Conservation (phyloP, 2,113 vertebrate species). For the Cololabis saira region DNA sequence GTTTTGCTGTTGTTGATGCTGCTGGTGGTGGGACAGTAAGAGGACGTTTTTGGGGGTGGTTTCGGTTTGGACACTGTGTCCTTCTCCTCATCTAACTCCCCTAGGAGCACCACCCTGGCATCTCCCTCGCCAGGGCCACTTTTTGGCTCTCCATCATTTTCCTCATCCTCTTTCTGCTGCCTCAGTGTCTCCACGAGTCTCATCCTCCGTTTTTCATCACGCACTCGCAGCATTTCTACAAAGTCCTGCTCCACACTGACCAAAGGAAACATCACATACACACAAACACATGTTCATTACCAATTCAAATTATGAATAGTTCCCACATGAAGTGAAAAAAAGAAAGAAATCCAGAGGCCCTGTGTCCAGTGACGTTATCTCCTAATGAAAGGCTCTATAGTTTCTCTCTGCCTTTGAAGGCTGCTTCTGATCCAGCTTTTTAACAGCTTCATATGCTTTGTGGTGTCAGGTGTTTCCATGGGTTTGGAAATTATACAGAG, state of each 20-base stretch:
- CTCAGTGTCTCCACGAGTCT: conserved; percentile 73
- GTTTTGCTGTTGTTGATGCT: not conserved
- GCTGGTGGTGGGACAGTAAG: not conserved
- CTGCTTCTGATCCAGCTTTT: conserved; percentile 29
- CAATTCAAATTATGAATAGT: conserved; percentile 6
- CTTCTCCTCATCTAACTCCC: conserved; percentile 50
- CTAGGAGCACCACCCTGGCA: conserved; percentile 55
- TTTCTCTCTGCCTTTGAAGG: conserved; percentile 50
- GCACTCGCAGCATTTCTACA: conserved; percentile 72
- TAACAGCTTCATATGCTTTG: no score
- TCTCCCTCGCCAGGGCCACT: conserved; percentile 14
- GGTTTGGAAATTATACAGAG: conserved; percentile 10
- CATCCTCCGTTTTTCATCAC: conserved; percentile 77
- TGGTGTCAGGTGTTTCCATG: no score
- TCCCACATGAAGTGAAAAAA: not conserved
- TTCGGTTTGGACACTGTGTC: conserved; percentile 26
- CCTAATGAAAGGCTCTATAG: conserved; percentile 33
- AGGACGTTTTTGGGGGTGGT: conserved; percentile 1
- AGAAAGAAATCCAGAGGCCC: not conserved
- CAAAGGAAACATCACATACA: not conserved
- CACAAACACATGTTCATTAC: not conserved
- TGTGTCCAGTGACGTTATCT: conserved; percentile 46
- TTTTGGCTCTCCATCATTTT: conserved; percentile 17
- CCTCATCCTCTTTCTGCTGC: conserved; percentile 64
- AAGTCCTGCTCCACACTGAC: conserved; percentile 73